A percentile compares a stretch with the other conserved stretches of the same genome.
These are phyloP conservation scores for Saxidomus purpurata DNA, from an alignment of 1,140 invertebrate genomes.

Conservation along the genomic window DNA sequence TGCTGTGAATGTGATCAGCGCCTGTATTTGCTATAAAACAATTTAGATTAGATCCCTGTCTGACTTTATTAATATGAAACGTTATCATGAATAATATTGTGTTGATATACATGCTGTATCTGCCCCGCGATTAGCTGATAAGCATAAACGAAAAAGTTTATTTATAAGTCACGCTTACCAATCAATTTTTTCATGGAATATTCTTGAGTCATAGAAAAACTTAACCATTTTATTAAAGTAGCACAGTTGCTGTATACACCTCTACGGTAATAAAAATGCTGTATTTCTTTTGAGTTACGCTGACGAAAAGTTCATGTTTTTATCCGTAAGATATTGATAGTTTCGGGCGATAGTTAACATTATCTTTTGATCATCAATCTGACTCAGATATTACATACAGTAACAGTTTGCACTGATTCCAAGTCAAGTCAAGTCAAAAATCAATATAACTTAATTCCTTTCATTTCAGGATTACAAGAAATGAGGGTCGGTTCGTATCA, in stretches of 20 bases:
- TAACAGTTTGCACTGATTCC: too few species aligned
- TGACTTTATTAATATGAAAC: slow-evolving; percentile 33
- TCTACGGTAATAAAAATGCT: background rate
- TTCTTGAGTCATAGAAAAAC: slow-evolving; percentile 30
- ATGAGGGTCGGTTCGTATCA: too few species aligned
- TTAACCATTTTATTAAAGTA: background rate
- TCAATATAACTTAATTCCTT: too few species aligned
- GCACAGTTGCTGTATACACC: slow-evolving; percentile 12
- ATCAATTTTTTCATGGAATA: background rate
- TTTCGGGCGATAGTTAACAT: background rate
- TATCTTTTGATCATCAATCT: background rate
- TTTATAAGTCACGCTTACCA: slow-evolving; percentile 44
- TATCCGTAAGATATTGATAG: background rate
- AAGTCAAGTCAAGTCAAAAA: too few species aligned
- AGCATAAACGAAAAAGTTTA: slow-evolving; percentile 2
- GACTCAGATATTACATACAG: background rate
- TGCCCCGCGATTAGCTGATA: slow-evolving; percentile 30
- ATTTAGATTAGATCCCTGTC: slow-evolving; percentile 23
- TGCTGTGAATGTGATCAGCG: background rate
- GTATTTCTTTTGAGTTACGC: background rate
- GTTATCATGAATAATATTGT: slow-evolving; percentile 49
- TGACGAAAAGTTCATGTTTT: background rate
- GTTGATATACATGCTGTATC: slow-evolving; percentile 43
- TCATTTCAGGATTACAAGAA: too few species aligned
- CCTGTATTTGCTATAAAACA: slow-evolving; percentile 18